Base-by-base conservation (phyloP, 2,113 vertebrate species). In the Toxostoma redivivum region DNA sequence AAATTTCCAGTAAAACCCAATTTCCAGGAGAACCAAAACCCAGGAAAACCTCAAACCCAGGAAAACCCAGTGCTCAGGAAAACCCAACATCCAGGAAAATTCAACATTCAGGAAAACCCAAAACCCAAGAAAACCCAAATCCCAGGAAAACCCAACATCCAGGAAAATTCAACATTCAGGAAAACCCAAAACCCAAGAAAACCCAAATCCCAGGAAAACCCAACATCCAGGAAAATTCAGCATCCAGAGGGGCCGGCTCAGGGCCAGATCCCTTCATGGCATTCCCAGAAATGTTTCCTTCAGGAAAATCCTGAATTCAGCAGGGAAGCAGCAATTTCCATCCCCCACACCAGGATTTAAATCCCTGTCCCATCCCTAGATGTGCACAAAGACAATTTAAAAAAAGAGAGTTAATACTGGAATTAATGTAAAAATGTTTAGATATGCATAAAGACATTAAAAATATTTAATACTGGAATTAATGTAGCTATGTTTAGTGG, bases 101-200 rank as follows among this genome's bases (percentile, higher is more conserved):
- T 9, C 31, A n/a, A 2, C 4, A n/a, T 0, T 2, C 4, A 10
- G 24, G 33, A 35, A 27, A 19, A 27, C 11, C 23, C 23, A 14
- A 1, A 2, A 20, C 0, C 6, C 33, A 35, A 33, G 23, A 35
- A 27, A 25, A 47, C 11, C 31, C 64, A 45, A 20, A 45, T 10
- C 45, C 19, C 44, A 45, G 19, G 19, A 21, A 21, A 45, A 45
- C 5, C 20, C 4, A 45, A 4, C 5, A 7, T 0, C 4, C 24
- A 28, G 12, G 17, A 20, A 35, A 48, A 47, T 8, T 33, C 12
- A 60, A 18, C 1, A 18, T 2, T 14, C 58, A 60, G 7, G 23
- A 37, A 18, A 17, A 12, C 11, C 19, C 35, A 13, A 10, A 10
- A 45, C 20, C 19, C 44, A 21, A 20, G 44, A 45, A 20, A 45